Conservation (phyloP, 1,140 invertebrate species). For the Zaprionus vittiger region DNA sequence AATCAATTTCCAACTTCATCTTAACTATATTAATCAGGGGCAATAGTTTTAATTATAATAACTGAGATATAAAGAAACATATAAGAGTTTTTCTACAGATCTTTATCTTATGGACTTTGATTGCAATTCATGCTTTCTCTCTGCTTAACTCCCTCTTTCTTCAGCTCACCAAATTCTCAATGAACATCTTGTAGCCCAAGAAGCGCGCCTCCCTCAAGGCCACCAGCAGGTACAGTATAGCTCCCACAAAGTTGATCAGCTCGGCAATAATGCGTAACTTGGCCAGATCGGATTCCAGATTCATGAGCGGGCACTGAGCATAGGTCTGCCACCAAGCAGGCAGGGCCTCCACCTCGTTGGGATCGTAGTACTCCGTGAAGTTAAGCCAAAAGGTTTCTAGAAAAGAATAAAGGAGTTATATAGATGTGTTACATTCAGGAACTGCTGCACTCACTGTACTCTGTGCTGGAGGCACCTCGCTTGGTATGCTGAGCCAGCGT, state of each 20-base stretch:
- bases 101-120: neutral
- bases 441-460: slow-evolving; percentile 52
- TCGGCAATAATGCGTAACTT: slow-evolving; percentile 89
- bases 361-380: slow-evolving; percentile 81
- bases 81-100: neutral
- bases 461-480: slow-evolving; percentile 53
- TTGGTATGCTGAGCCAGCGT: slow-evolving; percentile 45
- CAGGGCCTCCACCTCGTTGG: slow-evolving; percentile 64
- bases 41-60: too few relatives aligned
- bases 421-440: neutral
- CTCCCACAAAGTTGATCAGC: slow-evolving; percentile 89
- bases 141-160: neutral
- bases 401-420: neutral
- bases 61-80: too few relatives aligned
- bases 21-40: too few relatives aligned
- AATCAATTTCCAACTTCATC: too few relatives aligned
- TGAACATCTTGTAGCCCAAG: slow-evolving; percentile 94
- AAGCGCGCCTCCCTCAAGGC: slow-evolving; percentile 93
- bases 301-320: slow-evolving; percentile 81
- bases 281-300: slow-evolving; percentile 77
- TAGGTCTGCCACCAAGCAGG: slow-evolving; percentile 83
- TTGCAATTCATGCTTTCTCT: neutral
- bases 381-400: slow-evolving; percentile 82
- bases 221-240: slow-evolving; percentile 91
- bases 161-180: slow-evolving; percentile 92